Evolutionary conservation across 1,140 invertebrate species (phyloP), one percentile per base, ranked within the genome.

Genomic region (Apis dorsata): DNA sequence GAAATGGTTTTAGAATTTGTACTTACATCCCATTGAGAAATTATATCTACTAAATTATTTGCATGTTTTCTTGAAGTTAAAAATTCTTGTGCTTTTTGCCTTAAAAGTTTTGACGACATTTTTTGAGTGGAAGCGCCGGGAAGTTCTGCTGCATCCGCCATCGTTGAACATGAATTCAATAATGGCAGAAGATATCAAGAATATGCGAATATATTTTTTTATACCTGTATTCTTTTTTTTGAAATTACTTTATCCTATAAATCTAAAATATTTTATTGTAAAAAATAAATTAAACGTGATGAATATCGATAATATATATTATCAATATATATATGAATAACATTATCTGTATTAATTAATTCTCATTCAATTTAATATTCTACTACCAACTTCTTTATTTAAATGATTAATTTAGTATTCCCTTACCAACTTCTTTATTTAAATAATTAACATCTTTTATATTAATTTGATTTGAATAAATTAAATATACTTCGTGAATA

Each of bases 71-170:
- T 94, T 15, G 95, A 95, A 83, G 94, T 93, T 49, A 97, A 91
- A 91, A 96, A 96, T 87, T 96, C 95, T 85, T 95, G 95, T 51
- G 95, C 96, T 91, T 96, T 96, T 87, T 93, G 92, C 59, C 96
- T 94, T 79, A 97, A 90, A 84, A 95, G 91, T 90, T 94, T 95
- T 8, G 94, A 92, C 65, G 92, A 92, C 90, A 91, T 91, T 87
- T 94, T 95, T 68, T 89, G 88, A 17, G 73, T 71, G 62, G 80
- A 86, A 65, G 87, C 79, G 44, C 85, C 88, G 77, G 88, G 87
- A 85, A 86, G 81, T 68, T 83, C 79, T 75, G 81, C 75, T 59
- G 79, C 87, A n/a, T 88, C 85, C 77, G 88, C 84, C 88, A 89
- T 89, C 63, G 44, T 73, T 34, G 57, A 65, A 7, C n/a, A 24